phyloP scores from a whole-genome alignment of 2,113 vertebrate genomes.

The Tetrax tetrax region DNA sequence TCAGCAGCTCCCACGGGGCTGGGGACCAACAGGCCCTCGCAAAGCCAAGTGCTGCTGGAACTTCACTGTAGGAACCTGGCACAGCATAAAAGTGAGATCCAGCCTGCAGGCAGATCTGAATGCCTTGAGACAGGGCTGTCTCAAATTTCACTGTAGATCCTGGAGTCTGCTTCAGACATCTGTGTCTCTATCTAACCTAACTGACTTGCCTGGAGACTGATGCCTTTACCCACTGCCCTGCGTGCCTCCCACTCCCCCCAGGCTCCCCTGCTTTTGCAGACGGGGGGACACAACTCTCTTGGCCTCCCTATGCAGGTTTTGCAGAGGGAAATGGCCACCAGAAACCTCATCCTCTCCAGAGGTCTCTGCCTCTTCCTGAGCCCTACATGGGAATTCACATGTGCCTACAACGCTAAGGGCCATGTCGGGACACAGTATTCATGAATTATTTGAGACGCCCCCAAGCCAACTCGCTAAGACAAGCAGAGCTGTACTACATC shows the following conservation, averaged over 20 bases:
- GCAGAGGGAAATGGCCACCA: background rate
- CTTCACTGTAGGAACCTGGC: background rate
- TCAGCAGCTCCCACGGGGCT: background rate
- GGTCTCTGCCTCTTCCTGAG: background rate
- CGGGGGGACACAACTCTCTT: accelerated
- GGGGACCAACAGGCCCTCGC: background rate
- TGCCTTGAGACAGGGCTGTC: background rate
- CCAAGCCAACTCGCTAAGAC: background rate
- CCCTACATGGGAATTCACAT: background rate
- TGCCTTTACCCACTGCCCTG: background rate
- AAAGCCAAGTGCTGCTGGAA: background rate
- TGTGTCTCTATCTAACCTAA: background rate
- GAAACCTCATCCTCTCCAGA: background rate
- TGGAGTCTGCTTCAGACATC: background rate
- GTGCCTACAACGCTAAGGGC: accelerated
- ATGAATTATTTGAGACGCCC: background rate
- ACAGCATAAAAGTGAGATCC: background rate
- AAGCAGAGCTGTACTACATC: background rate
- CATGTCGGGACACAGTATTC: accelerated
- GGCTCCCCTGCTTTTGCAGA: background rate
- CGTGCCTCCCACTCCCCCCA: background rate
- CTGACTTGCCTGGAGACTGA: background rate
- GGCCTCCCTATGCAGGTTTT: background rate
- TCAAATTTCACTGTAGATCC: background rate
- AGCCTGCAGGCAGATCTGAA: background rate